Conservation (phyloP, 2,888 invertebrate genomes). For the Yponomeuta plumbellus region DNA sequence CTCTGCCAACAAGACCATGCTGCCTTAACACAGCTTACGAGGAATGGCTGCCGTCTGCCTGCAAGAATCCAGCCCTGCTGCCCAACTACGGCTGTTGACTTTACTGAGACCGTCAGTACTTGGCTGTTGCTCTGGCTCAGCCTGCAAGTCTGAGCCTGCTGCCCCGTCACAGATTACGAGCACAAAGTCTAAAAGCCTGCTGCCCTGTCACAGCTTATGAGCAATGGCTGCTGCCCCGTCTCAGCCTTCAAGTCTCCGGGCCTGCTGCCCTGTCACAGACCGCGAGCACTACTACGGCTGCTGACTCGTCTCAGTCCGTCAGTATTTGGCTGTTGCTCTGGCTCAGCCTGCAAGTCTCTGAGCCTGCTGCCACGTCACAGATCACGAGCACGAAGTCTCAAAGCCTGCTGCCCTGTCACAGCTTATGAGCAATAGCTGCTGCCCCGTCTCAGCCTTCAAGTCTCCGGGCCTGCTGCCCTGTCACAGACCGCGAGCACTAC, state of each 20-base stretch:
- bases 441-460: constrained; percentile 9
- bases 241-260: background rate
- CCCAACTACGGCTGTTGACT: constrained; percentile 11
- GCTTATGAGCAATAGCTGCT: constrained; percentile 6
- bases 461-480: constrained; percentile 6
- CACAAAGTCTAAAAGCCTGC: background rate
- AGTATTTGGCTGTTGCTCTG: constrained; percentile 3
- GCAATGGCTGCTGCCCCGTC: background rate
- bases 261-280: constrained; percentile 22
- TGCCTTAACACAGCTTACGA: background rate
- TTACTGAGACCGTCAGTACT: background rate
- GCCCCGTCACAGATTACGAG: background rate
- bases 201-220: background rate
- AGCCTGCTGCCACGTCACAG: background rate
- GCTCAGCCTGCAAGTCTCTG: background rate
- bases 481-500: background rate
- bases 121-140: background rate
- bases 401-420: background rate
- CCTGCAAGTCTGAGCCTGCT: background rate
- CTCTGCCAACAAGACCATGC: background rate
- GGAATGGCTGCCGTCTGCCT: background rate
- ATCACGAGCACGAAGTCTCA: background rate
- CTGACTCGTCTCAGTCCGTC: constrained; percentile 7
- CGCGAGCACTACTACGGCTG: constrained; percentile 4
- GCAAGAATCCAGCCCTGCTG: constrained; percentile 17